phyloP scores from a whole-genome alignment of 2,888 invertebrate genomes.

The Pilophorus perplexus region DNA sequence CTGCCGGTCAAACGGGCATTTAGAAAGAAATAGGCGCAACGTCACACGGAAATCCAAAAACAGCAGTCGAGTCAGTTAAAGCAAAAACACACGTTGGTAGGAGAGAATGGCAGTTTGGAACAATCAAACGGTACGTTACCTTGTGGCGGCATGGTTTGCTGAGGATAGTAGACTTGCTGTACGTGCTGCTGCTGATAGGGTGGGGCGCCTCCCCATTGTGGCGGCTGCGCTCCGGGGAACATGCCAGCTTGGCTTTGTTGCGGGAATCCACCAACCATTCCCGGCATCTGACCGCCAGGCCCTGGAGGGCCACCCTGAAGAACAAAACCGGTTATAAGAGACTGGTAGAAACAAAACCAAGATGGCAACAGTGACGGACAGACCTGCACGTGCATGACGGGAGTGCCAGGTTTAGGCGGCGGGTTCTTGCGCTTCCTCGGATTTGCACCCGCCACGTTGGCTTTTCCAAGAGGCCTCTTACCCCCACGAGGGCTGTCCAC shows the following conservation, averaged over 20 bases:
- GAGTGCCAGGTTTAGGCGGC: conserved; percentile 46
- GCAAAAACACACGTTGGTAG: no score
- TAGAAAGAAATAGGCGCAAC: no score
- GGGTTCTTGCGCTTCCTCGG: conserved; percentile 50
- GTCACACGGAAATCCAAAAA: no score
- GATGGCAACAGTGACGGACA: neutral
- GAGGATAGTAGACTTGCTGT: conserved; percentile 51
- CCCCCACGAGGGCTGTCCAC: conserved; percentile 47
- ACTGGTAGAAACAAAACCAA: no score
- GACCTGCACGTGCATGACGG: conserved; percentile 48
- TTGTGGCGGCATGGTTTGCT: conserved; percentile 52
- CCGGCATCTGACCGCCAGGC: conserved; percentile 43
- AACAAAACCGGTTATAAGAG: conserved; percentile 5
- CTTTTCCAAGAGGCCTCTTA: conserved; percentile 52
- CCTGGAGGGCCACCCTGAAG: conserved; percentile 45
- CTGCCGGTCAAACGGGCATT: no score
- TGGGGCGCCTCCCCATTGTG: conserved; percentile 48
- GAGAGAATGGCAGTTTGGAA: no score
- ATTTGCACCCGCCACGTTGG: conserved; percentile 53
- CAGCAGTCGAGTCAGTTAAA: no score
- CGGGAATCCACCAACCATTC: conserved; percentile 43
- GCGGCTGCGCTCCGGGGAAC: conserved; percentile 50
- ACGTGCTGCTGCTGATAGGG: conserved; percentile 51
- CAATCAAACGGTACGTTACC: no score
- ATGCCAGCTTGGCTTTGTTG: conserved; percentile 49